These are phyloP conservation scores for Papilio glaucus DNA, from an alignment of 1,140 invertebrate species.

Conservation along the genomic window DNA sequence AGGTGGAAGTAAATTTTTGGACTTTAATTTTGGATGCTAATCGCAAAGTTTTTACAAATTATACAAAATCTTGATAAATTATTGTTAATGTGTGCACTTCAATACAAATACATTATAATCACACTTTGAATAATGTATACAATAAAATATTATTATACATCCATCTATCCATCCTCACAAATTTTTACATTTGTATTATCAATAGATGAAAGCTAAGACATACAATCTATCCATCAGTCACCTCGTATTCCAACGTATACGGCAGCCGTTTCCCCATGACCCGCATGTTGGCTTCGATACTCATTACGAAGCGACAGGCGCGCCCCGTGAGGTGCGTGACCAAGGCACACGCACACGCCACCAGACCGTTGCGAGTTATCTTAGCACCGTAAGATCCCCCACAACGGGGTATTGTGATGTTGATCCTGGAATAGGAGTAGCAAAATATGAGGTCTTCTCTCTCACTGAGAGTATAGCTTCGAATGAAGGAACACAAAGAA, in stretches of 20 bases:
- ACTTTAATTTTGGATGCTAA: too few relatives aligned
- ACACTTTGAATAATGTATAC: too few relatives aligned
- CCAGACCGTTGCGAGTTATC: constrained; percentile 79
- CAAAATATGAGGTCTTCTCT: neutral
- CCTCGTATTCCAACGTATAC: constrained; percentile 85
- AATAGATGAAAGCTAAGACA: neutral
- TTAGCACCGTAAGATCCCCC: constrained; percentile 86
- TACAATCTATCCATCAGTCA: constrained; percentile 48
- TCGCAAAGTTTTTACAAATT: too few relatives aligned
- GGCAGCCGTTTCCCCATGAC: constrained; percentile 85
- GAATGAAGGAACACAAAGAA: too few relatives aligned
- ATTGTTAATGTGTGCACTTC: too few relatives aligned
- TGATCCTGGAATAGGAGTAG: constrained; percentile 78
- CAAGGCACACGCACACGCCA: constrained; percentile 84
- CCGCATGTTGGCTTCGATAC: constrained; percentile 86
- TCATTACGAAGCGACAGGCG: constrained; percentile 85
- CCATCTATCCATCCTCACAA: too few relatives aligned
- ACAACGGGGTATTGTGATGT: constrained; percentile 84
- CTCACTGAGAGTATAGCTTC: too few relatives aligned
- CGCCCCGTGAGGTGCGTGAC: constrained; percentile 84
- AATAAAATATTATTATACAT: too few relatives aligned
- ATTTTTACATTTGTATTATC: too few relatives aligned
- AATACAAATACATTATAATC: too few relatives aligned
- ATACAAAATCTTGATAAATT: too few relatives aligned
- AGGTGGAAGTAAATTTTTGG: too few relatives aligned